A percentile compares a stretch with the other conserved stretches of the same genome.
These are phyloP conservation scores for Lasiurus cinereus DNA, from an alignment of 2,113 vertebrate genomes.

Conservation along the genomic window DNA sequence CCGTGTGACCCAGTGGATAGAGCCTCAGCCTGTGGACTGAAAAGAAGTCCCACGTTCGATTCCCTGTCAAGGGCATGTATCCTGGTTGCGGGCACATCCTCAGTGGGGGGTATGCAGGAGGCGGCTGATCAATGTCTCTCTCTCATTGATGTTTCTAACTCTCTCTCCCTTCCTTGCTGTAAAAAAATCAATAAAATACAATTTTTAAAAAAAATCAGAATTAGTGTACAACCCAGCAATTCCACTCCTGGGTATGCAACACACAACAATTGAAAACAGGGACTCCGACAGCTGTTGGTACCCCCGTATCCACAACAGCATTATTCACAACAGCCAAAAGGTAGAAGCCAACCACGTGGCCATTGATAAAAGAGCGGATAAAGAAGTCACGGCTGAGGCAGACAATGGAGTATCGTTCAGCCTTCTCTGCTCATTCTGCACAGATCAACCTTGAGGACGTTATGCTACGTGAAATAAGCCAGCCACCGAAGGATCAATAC, in stretches of 20 bases:
- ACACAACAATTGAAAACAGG: neutral
- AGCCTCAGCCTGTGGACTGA: too few relatives aligned
- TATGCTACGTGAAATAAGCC: neutral
- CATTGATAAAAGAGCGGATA: fast-evolving
- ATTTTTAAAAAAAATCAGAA: too few relatives aligned
- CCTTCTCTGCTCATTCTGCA: neutral
- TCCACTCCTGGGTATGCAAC: neutral
- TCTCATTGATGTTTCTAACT: too few relatives aligned
- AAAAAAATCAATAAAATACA: too few relatives aligned
- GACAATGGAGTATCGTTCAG: neutral
- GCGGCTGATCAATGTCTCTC: too few relatives aligned
- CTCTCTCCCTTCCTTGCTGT: too few relatives aligned
- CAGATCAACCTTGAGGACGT: neutral
- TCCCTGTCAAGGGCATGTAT: too few relatives aligned
- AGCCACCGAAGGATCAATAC: neutral
- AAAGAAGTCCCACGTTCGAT: too few relatives aligned
- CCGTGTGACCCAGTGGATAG: too few relatives aligned
- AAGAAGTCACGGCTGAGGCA: fast-evolving
- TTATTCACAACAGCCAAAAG: neutral
- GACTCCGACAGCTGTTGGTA: neutral
- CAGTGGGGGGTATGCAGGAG: too few relatives aligned
- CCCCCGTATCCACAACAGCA: neutral
- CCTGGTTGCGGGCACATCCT: too few relatives aligned
- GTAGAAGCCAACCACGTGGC: fast-evolving
- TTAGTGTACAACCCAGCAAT: neutral